phyloP scores from a whole-genome alignment of 2,113 vertebrate genomes.

The Sigmodon hispidus region DNA sequence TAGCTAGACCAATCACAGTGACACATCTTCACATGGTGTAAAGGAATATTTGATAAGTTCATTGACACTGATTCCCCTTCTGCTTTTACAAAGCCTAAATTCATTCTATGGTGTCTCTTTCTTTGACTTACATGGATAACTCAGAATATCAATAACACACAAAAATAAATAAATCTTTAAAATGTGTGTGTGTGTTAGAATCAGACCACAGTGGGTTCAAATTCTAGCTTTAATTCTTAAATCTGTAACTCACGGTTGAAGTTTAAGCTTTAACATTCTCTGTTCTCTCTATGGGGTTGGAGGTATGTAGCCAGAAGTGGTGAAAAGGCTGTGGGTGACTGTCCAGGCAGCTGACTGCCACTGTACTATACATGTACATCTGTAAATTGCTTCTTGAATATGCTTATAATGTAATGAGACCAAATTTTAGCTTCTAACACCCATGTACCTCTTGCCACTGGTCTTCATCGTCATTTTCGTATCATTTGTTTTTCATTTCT shows the following conservation, averaged over 20 bases:
- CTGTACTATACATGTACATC: too few species aligned
- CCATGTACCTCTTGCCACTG: not conserved
- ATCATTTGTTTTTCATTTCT: not conserved
- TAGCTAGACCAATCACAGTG: too few species aligned
- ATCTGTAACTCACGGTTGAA: not conserved
- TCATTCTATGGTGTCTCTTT: too few species aligned
- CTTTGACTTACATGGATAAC: too few species aligned
- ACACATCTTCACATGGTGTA: too few species aligned
- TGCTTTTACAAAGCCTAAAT: too few species aligned
- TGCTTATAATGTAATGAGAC: not conserved
- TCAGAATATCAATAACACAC: not conserved
- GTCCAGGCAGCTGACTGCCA: too few species aligned
- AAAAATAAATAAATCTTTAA: not conserved
- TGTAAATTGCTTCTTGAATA: not conserved
- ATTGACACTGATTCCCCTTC: too few species aligned
- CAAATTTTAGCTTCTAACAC: not conserved
- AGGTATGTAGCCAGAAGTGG: not conserved
- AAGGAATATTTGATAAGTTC: too few species aligned
- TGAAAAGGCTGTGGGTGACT: too few species aligned
- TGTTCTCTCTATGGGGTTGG: not conserved
- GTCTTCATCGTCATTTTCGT: not conserved
- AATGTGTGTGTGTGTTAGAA: too few species aligned
- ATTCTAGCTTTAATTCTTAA: not conserved
- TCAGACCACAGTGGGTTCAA: not conserved
- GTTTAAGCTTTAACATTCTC: not conserved